Evolutionary conservation across 2,113 vertebrate genomes (phyloP).

Genomic region (Ploceus nigricollis): DNA sequence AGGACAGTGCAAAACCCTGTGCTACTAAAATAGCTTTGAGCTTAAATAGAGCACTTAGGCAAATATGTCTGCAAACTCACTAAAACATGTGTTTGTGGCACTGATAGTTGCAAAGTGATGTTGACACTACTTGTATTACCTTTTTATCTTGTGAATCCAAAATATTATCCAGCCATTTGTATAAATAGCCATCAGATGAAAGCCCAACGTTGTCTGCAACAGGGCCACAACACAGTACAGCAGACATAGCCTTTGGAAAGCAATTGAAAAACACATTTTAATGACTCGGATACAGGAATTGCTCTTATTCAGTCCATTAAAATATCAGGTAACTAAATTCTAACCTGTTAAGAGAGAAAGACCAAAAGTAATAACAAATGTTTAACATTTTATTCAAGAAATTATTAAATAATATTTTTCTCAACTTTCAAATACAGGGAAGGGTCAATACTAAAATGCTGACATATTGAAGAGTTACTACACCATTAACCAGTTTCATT

Average conservation of each 20-base stretch:
- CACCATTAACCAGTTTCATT: neutral
- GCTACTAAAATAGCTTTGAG: neutral
- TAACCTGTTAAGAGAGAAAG: neutral
- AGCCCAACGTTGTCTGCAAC: conserved; percentile 98
- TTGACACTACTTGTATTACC: conserved; percentile 66
- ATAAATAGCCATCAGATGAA: conserved; percentile 97
- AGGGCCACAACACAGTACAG: conserved; percentile 95
- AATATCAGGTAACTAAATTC: neutral
- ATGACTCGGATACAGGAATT: neutral
- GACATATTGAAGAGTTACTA: neutral
- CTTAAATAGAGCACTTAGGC: neutral
- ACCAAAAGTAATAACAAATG: neutral
- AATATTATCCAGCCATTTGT: conserved; percentile 99
- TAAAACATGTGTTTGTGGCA: neutral
- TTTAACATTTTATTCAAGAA: neutral
- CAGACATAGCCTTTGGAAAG: conserved; percentile 92
- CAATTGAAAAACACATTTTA: conserved; percentile 49
- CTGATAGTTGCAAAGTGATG: neutral
- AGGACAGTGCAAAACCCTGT: neutral
- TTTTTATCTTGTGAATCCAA: conserved; percentile 98
- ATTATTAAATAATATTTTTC: neutral
- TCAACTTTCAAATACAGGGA: neutral
- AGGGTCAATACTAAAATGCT: neutral
- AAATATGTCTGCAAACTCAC: neutral
- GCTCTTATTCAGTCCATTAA: neutral